These are phyloP conservation scores for Circaetus cinerascens DNA, from an alignment of 2,113 vertebrate species.

Conservation along the genomic window DNA sequence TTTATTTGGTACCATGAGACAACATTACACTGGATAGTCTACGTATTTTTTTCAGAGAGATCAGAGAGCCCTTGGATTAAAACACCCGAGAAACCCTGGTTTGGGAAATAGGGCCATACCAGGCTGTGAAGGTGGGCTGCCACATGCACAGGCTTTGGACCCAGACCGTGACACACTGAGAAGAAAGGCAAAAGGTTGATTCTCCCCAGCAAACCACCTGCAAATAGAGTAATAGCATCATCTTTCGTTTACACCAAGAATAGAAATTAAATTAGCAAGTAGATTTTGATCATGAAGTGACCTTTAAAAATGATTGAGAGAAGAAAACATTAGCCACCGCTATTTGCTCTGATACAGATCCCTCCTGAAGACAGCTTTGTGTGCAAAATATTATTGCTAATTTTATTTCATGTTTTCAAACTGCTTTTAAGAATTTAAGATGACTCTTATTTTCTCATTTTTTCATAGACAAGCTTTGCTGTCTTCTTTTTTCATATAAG, in stretches of 20 bases:
- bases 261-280: constrained; percentile 42
- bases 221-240: not conserved
- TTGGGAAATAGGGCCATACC: not conserved
- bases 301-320: constrained; percentile 58
- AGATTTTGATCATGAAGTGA: constrained; percentile 59
- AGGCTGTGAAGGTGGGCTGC: not conserved
- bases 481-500: not conserved
- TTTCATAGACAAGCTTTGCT: not conserved
- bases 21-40: not conserved
- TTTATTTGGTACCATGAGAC: not conserved
- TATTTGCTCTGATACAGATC: constrained; percentile 19
- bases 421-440: constrained; percentile 8
- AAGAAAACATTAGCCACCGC: not conserved
- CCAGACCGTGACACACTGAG: not conserved
- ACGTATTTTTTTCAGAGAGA: not conserved
- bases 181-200: not conserved
- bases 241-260: constrained; percentile 30
- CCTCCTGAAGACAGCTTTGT: constrained; percentile 12
- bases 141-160: not conserved
- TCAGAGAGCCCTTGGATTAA: not conserved
- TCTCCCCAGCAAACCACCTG: not conserved
- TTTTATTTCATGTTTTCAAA: constrained; percentile 17
- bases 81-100: not conserved
- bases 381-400: constrained; percentile 37
- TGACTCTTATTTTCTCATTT: not conserved